Conservation (phyloP, 2,113 vertebrate genomes). For the Chaenogobius annularis region DNA sequence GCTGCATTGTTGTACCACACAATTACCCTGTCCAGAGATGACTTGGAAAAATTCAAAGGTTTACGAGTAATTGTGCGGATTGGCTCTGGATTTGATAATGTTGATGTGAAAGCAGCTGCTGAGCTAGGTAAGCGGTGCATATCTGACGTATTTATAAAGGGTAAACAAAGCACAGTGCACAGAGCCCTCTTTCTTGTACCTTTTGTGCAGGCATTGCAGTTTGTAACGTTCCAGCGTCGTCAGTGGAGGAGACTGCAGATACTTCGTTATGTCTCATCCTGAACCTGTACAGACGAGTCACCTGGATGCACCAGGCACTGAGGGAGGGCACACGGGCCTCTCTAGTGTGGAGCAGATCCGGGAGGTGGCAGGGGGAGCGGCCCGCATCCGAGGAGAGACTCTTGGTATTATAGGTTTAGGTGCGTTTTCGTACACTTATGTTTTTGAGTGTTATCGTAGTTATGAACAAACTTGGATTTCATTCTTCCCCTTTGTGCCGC, state of each 20-base stretch:
- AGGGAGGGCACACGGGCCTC: slow-evolving; percentile 86
- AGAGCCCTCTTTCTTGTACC: neutral
- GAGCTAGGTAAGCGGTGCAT: slow-evolving; percentile 80
- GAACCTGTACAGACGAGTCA: slow-evolving; percentile 89
- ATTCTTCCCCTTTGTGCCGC: slow-evolving; percentile 11
- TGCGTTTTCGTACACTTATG: slow-evolving; percentile 58
- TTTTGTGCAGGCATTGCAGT: slow-evolving; percentile 83
- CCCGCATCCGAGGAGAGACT: slow-evolving; percentile 89
- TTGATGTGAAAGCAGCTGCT: slow-evolving; percentile 88
- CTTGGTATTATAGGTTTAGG: slow-evolving; percentile 90
- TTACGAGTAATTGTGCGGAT: slow-evolving; percentile 88
- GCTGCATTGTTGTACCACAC: slow-evolving; percentile 90
- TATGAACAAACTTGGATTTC: neutral
- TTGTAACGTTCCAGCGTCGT: slow-evolving; percentile 87
- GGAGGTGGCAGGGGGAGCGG: slow-evolving; percentile 89
- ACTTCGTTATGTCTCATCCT: slow-evolving; percentile 89
- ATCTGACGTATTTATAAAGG: neutral
- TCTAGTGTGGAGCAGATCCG: slow-evolving; percentile 88
- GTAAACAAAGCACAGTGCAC: neutral
- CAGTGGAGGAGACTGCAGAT: slow-evolving; percentile 90
- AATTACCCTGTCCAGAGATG: slow-evolving; percentile 88
- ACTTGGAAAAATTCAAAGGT: slow-evolving; percentile 91
- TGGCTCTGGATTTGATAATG: slow-evolving; percentile 88
- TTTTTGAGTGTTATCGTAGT: neutral
- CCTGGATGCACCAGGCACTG: slow-evolving; percentile 90